Base-by-base conservation (phyloP, 2,113 vertebrate genomes). In the Hirundichthys speculiger region DNA sequence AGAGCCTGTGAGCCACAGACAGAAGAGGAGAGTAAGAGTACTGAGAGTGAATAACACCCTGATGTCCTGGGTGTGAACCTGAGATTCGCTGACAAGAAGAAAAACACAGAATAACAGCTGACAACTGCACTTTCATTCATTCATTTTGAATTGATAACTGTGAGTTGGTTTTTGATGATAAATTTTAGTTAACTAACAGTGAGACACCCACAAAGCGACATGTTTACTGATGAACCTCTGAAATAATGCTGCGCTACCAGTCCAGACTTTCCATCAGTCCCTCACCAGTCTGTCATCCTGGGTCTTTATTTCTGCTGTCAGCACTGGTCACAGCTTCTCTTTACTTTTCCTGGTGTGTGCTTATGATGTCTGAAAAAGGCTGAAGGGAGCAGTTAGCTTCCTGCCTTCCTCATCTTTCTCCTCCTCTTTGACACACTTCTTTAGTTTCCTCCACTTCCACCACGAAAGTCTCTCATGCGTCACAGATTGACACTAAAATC, bases 341-440 rank as follows among this genome's bases (percentile, higher is more conserved):
- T 21, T 61, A 15, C 45, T 21, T 34, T 19, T 55, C 41, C 0
- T 12, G 5, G 22, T 42, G 10, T 2, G 25, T 6, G 25, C 6
- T 51, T 34, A 34, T 20, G 24, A 11, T 58, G 38, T 0, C 18
- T 0, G 22, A 8, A 22, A n/a, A 34, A 24, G 56, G 20, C 10
- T 39, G 39, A 38, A 39, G 0, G 25, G 1, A n/a, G n/a, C 10
- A 10, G 7, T 18, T 11, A 40, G 13, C 20, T 15, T 39, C 56
- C 20, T 20, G 56, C 21, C 47, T 60, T 60, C 30, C 48, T 18
- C 30, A 14, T 69, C 27, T 60, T 27, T 24, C n/a, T 19, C 21
- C 16, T 18, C 21, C 24, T 18, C 38, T 34, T 30, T 38, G 46
- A 45, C 39, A 21, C 4, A 45, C 11, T 13, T 15, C 25, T 55